These are phyloP conservation scores for Heteronetta atricapilla DNA, from an alignment of 2,113 vertebrate species.

Conservation along the genomic window DNA sequence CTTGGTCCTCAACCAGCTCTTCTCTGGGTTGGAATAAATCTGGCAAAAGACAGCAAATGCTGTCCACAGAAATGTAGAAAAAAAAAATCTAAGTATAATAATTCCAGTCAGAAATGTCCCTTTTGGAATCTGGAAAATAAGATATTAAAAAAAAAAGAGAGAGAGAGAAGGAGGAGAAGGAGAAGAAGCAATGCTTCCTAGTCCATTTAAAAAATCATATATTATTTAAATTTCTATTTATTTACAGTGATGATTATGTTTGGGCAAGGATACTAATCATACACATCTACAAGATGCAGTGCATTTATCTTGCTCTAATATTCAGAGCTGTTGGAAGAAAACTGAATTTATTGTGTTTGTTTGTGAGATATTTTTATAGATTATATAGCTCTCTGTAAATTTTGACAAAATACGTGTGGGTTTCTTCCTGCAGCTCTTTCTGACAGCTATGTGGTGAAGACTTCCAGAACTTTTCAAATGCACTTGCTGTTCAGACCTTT, in stretches of 20 bases:
- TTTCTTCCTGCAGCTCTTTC: neutral
- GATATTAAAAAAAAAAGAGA: neutral
- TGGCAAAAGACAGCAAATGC: neutral
- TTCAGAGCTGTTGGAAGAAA: neutral
- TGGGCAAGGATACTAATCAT: neutral
- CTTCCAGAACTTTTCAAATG: neutral
- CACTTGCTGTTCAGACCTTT: neutral
- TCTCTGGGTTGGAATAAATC: neutral
- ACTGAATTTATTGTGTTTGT: neutral
- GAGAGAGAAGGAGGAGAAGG: too few relatives aligned
- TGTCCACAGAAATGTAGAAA: neutral
- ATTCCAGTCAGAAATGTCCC: neutral
- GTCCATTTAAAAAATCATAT: neutral
- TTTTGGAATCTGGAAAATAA: neutral
- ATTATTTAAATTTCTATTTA: neutral
- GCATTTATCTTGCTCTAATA: neutral
- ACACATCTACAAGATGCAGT: neutral
- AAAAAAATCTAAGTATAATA: neutral
- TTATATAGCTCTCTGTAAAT: neutral
- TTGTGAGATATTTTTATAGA: neutral
- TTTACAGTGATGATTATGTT: neutral
- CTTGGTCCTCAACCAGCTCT: neutral
- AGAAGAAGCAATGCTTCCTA: rapidly evolving
- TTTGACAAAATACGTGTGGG: rapidly evolving
- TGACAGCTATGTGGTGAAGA: neutral